Evolutionary conservation across 92 coral and sea anemone genomes (phyloP).

Genomic region (Epizoanthus illoricatus): DNA sequence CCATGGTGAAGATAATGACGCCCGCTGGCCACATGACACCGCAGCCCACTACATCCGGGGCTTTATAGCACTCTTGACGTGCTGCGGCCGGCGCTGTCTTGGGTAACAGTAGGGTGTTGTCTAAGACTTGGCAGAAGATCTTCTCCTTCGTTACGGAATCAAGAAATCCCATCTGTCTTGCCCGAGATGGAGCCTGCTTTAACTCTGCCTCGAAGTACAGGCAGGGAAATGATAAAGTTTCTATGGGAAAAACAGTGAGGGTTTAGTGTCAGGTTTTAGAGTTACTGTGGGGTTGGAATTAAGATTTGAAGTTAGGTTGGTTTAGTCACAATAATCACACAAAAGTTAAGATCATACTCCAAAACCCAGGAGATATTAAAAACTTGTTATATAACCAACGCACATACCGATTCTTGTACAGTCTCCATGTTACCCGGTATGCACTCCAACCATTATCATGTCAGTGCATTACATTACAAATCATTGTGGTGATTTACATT

Average conservation of each 20-base stretch:
- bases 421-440: too few relatives aligned
- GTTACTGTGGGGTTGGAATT: too few relatives aligned
- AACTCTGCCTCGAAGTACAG: constrained; percentile 94
- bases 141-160: constrained; percentile 67
- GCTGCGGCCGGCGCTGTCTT: constrained; percentile 56
- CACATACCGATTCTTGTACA: too few relatives aligned
- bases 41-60: constrained; percentile 97
- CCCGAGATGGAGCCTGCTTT: constrained; percentile 71
- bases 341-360: too few relatives aligned
- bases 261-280: not conserved
- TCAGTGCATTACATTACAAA: too few relatives aligned
- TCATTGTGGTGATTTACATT: too few relatives aligned
- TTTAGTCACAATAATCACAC: too few relatives aligned
- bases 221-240: constrained; percentile 67
- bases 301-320: too few relatives aligned
- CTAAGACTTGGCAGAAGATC: constrained; percentile 84
- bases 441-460: too few relatives aligned
- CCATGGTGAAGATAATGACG: constrained; percentile 83
- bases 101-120: constrained; percentile 80
- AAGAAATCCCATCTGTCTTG: constrained; percentile 82
- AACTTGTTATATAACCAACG: too few relatives aligned
- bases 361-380: too few relatives aligned
- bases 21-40: constrained; percentile 91
- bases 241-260: constrained; percentile 45
- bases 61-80: constrained; percentile 63